These are phyloP conservation scores for Anhinga rufa DNA, from an alignment of 2,113 vertebrate species.

Conservation along the genomic window DNA sequence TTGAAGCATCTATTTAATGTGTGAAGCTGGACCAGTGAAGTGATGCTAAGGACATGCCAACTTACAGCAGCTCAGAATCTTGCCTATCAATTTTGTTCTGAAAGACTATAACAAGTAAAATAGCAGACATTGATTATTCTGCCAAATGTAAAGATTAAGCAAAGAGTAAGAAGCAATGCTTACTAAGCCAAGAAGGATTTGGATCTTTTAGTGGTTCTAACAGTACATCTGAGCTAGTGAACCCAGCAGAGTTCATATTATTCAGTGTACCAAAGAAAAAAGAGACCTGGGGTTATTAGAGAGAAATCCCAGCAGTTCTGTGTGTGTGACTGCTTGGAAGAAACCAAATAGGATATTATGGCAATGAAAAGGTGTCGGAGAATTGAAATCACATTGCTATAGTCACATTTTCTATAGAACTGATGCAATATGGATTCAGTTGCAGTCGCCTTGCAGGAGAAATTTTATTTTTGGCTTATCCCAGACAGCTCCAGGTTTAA, in stretches of 20 bases:
- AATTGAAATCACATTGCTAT: background rate
- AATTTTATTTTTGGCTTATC: conserved; percentile 6
- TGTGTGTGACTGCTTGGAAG: background rate
- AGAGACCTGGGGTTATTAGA: background rate
- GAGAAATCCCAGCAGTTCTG: background rate
- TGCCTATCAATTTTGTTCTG: background rate
- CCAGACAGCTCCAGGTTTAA: background rate
- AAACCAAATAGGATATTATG: background rate
- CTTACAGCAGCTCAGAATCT: background rate
- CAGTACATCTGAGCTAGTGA: background rate
- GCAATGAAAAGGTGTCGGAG: background rate
- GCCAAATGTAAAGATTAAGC: background rate
- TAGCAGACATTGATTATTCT: background rate
- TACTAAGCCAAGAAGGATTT: background rate
- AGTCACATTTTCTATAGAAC: background rate
- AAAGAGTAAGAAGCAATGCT: background rate
- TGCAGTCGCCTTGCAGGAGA: background rate
- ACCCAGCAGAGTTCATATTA: background rate
- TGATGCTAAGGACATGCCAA: background rate
- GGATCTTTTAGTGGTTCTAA: background rate
- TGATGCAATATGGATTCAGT: background rate
- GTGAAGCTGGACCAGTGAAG: background rate
- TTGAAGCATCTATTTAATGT: background rate
- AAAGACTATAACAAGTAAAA: background rate
- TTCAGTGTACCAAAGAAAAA: background rate